Percentiles rank a stretch among this genome's conserved stretches.
phyloP scores from a whole-genome alignment of 2,888 invertebrate genomes.

The Glaucopsyche alexis region DNA sequence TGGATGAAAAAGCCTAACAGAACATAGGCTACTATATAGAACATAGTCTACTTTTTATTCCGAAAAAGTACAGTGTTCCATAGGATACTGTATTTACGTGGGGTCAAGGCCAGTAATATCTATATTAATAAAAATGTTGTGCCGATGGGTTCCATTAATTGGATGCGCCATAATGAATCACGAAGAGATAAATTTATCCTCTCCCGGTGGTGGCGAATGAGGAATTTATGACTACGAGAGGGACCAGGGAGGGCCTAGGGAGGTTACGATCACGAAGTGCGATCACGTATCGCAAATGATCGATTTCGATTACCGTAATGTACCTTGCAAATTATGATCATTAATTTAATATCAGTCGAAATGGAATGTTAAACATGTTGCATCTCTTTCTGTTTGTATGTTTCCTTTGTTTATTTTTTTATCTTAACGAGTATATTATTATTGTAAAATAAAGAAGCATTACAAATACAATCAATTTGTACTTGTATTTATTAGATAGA shows the following conservation, averaged over 20 bases:
- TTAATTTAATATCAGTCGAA: not conserved
- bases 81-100: too few relatives aligned
- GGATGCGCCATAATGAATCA: slow-evolving; percentile 52
- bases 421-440: too few relatives aligned
- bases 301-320: slow-evolving; percentile 21
- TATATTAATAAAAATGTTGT: slow-evolving; percentile 21
- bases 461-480: not conserved
- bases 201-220: not conserved
- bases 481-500: not conserved
- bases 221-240: slow-evolving; percentile 17
- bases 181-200: slow-evolving; percentile 61
- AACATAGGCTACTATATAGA: too few relatives aligned
- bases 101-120: not conserved
- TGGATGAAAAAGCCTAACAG: too few relatives aligned
- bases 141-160: slow-evolving; percentile 49
- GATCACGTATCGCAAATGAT: slow-evolving; percentile 21
- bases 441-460: too few relatives aligned
- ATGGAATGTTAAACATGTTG: slow-evolving; percentile 4
- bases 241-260: not conserved
- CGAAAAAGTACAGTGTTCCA: too few relatives aligned
- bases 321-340: slow-evolving; percentile 21
- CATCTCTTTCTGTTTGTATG: not conserved
- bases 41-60: too few relatives aligned
- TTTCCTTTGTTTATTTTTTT: too few relatives aligned
- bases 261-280: not conserved